These are phyloP conservation scores for Fopius arisanus DNA, from an alignment of 1,140 invertebrate species.

Conservation along the genomic window DNA sequence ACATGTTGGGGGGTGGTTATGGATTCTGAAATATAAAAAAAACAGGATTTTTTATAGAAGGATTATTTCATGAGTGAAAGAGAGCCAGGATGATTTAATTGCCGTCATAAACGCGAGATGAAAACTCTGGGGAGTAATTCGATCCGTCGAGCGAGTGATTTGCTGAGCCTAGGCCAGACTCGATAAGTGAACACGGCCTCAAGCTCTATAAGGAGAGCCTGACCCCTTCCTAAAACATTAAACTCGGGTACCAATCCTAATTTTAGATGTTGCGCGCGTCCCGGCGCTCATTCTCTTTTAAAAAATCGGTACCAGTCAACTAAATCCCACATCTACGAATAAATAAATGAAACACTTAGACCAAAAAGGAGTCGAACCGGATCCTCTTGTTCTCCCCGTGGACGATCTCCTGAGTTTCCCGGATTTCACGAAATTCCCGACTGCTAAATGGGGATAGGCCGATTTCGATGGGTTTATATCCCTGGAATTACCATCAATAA, in stretches of 20 bases:
- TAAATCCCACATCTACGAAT: not conserved
- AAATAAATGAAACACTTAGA: not conserved
- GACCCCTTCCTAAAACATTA: slow-evolving; percentile 49
- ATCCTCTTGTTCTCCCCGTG: too few relatives aligned
- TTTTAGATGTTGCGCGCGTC: slow-evolving; percentile 50
- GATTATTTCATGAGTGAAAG: not conserved
- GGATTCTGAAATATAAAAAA: slow-evolving; percentile 53
- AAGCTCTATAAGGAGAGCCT: slow-evolving; percentile 64
- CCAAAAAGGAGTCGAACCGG: not conserved
- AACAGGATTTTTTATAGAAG: not conserved
- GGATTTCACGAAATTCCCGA: not conserved
- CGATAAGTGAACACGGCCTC: slow-evolving; percentile 37
- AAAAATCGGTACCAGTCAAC: not conserved
- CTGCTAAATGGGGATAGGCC: not conserved
- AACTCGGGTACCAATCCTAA: slow-evolving; percentile 49
- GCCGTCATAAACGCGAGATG: slow-evolving; percentile 31
- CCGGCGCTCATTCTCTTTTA: not conserved
- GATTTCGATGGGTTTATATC: not conserved
- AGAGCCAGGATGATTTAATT: not conserved
- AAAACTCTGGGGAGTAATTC: slow-evolving; percentile 50
- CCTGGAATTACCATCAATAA: not conserved
- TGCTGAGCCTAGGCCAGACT: slow-evolving; percentile 59
- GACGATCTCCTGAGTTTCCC: too few relatives aligned
- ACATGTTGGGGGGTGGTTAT: slow-evolving; percentile 60
- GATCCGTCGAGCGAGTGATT: slow-evolving; percentile 55